Evolutionary conservation across 2,113 vertebrate genomes (phyloP).

Genomic region (Clarias gariepinus): DNA sequence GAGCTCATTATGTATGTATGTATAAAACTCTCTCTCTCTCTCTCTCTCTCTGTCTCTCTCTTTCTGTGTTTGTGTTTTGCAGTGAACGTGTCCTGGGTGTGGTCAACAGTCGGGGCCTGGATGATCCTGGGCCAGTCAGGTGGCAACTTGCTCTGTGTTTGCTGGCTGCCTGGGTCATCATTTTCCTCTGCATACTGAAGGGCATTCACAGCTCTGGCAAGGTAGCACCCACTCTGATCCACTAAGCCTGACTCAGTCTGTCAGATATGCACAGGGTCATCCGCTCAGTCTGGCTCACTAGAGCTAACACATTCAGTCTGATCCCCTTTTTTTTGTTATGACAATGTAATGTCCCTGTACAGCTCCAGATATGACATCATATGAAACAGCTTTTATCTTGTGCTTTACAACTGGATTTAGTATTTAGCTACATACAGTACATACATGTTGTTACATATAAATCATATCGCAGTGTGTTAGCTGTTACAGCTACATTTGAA

Average conservation of each 20-base stretch:
- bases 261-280: not conserved
- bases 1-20: not conserved
- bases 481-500: not conserved
- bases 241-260: not conserved
- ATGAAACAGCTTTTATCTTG: not conserved
- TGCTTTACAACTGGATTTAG: not conserved
- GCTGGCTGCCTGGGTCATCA: slow-evolving; percentile 77
- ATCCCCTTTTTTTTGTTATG: not conserved
- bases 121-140: slow-evolving; percentile 75
- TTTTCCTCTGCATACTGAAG: slow-evolving; percentile 79
- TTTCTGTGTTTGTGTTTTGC: slow-evolving; percentile 13
- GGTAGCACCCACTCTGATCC: slow-evolving; percentile 59
- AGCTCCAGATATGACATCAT: not conserved
- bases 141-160: slow-evolving; percentile 78
- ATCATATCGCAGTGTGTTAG: not conserved
- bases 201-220: slow-evolving; percentile 82
- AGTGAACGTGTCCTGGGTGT: slow-evolving; percentile 77
- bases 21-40: not conserved
- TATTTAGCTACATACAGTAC: not conserved
- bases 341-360: not conserved
- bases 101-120: slow-evolving; percentile 69
- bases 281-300: not conserved
- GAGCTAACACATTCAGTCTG: not conserved
- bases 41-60: not conserved
- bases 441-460: not conserved